Evolutionary conservation across 2,113 vertebrate genomes (phyloP), one percentile per base, ranked within the genome.

Genomic region (Sinocyclocheilus rhinocerous): DNA sequence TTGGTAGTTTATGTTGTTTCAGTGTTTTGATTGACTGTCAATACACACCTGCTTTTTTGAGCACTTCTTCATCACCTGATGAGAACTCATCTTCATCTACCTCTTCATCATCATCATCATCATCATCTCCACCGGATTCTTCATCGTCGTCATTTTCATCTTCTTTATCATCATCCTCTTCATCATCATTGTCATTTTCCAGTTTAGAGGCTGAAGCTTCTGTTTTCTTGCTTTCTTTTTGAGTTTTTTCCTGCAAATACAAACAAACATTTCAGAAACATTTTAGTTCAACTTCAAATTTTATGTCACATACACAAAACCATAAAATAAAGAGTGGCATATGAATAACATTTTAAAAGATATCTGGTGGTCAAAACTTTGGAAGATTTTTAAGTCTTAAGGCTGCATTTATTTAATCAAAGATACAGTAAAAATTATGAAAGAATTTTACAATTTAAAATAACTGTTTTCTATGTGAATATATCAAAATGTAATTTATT

Each of bases 1-100:
- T 33, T 33, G 29, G 29, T 33, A 33, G 29, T 33, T 33, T 33
- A 33, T 33, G 29, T 33, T 33, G 29, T 29, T 29, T 33, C 29
- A 33, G 29, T 33, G 29, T 1, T 70, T 10, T 18, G 3, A 70
- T 4, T 8, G 65, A 8, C 57, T 8, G 67, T 70, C 15, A 1
- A n/a, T 29, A 45, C 86, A 86, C 4, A 98, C 98, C 98, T 90
- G 97, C 96, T 96, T 97, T 96, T 65, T 95, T 95, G 59, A 97
- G 95, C 85, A 99, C 92, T 70, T 92, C 92, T 90, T 98, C 97
- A 59, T 99, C 98, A 6, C 91, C 94, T 0, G 97, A 91, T 0
- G 95, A 96, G 90, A 95, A 97, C 26, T 97, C 96, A 0, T 95
- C 96, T 7, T 94, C 95, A 0, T 92, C 92, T 0, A 91, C 93